Conservation (phyloP, 2,797 vertebrate species). For the Gouania willdenowi region DNA sequence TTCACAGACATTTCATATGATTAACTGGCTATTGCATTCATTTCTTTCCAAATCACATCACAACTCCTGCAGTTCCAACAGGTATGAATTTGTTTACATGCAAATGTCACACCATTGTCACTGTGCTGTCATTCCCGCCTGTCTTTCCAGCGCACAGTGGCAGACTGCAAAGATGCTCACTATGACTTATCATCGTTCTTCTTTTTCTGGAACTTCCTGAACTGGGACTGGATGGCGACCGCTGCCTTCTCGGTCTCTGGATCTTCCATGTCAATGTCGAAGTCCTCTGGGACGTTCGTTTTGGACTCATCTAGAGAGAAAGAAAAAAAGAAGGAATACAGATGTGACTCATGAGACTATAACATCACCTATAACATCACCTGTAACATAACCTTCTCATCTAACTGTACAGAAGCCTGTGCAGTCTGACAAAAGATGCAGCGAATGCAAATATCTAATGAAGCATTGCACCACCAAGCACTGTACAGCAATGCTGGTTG, state of each 20-base stretch:
- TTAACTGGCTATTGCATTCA: constrained; percentile 63
- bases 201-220: constrained; percentile 99
- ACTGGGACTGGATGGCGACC: constrained; percentile 96
- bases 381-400: too few relatives aligned
- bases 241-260: constrained; percentile 96
- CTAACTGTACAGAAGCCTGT: too few relatives aligned
- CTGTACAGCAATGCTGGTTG: too few relatives aligned
- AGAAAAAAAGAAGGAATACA: not conserved
- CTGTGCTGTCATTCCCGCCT: constrained; percentile 33
- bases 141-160: constrained; percentile 26
- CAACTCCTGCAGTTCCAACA: constrained; percentile 60
- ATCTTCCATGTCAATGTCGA: constrained; percentile 95
- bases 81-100: constrained; percentile 78
- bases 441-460: too few relatives aligned
- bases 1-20: constrained; percentile 66
- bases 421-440: too few relatives aligned
- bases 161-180: constrained; percentile 57
- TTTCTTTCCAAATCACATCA: constrained; percentile 14
- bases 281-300: constrained; percentile 88
- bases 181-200: constrained; percentile 90
- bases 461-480: too few relatives aligned
- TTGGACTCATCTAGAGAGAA: constrained; percentile 77
- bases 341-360: too few relatives aligned
- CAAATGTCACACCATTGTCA: constrained; percentile 67
- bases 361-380: too few relatives aligned